Evolutionary conservation across 92 coral and sea anemone genomes (phyloP).

Genomic region (Palythoa caribaeorum): DNA sequence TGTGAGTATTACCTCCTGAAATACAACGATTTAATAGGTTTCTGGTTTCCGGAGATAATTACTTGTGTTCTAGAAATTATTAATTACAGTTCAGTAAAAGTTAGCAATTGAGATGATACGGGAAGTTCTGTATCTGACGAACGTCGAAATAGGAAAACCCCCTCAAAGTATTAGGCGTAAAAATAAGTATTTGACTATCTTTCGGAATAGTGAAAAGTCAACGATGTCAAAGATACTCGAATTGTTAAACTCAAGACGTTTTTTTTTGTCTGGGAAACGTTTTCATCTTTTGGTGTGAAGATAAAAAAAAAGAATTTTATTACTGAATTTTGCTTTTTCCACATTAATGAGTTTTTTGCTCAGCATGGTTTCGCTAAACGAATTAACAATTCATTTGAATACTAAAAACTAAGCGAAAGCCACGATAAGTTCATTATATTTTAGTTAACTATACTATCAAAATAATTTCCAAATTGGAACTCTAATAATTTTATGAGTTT

Average conservation of each 20-base stretch:
- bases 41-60: slow-evolving; percentile 78
- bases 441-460: slow-evolving; percentile 39
- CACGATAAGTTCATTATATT: slow-evolving; percentile 32
- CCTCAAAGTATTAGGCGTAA: no score
- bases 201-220: no score
- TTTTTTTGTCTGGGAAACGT: neutral
- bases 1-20: slow-evolving; percentile 62
- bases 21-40: slow-evolving; percentile 55
- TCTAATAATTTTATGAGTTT: neutral
- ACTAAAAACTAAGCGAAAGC: neutral
- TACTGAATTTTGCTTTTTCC: slow-evolving; percentile 3
- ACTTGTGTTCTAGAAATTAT: slow-evolving; percentile 35
- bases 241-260: neutral
- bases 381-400: slow-evolving; percentile 10
- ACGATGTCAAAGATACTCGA: neutral
- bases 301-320: slow-evolving; percentile 23
- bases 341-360: neutral
- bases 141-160: slow-evolving; percentile 1
- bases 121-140: slow-evolving; percentile 42
- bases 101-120: slow-evolving; percentile 37
- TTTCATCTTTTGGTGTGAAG: neutral
- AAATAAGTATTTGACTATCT: no score
- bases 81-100: slow-evolving; percentile 74
- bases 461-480: slow-evolving; percentile 18
- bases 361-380: slow-evolving; percentile 22